phyloP scores from a whole-genome alignment of 1,140 invertebrate species.

The Chymomyza costata region DNA sequence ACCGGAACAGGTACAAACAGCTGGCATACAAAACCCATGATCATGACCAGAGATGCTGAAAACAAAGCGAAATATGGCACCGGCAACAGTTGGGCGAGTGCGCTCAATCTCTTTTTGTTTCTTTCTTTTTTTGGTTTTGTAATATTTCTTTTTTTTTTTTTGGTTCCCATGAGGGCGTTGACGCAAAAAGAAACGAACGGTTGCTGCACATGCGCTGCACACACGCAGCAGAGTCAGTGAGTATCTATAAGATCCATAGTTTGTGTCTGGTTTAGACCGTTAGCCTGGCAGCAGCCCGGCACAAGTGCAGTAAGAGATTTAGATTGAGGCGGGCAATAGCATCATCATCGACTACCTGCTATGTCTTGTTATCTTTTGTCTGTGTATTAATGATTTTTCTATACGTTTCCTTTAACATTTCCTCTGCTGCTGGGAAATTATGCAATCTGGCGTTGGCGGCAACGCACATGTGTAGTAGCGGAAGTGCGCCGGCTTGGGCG shows the following conservation, averaged over 20 bases:
- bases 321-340: constrained; percentile 31
- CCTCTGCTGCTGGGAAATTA: constrained; percentile 35
- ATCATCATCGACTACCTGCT: constrained; percentile 13
- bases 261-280: constrained; percentile 29
- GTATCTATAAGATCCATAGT: no score
- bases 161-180: constrained; percentile 70
- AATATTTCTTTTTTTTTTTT: constrained; percentile 16
- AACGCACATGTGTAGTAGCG: constrained; percentile 34
- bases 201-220: constrained; percentile 29
- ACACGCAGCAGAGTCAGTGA: no score
- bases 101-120: not conserved
- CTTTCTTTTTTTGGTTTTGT: no score
- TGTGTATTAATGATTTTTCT: constrained; percentile 72
- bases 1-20: constrained; percentile 11
- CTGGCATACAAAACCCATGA: constrained; percentile 1
- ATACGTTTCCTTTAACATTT: constrained; percentile 64
- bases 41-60: constrained; percentile 20
- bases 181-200: constrained; percentile 45
- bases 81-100: constrained; percentile 34
- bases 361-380: constrained; percentile 63
- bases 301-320: no score
- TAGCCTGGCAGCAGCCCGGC: constrained; percentile 58
- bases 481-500: constrained; percentile 11
- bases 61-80: constrained; percentile 23
- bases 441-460: constrained; percentile 59